phyloP scores from a whole-genome alignment of 2,113 vertebrate species.

The Sarotherodon lohbergeri region DNA sequence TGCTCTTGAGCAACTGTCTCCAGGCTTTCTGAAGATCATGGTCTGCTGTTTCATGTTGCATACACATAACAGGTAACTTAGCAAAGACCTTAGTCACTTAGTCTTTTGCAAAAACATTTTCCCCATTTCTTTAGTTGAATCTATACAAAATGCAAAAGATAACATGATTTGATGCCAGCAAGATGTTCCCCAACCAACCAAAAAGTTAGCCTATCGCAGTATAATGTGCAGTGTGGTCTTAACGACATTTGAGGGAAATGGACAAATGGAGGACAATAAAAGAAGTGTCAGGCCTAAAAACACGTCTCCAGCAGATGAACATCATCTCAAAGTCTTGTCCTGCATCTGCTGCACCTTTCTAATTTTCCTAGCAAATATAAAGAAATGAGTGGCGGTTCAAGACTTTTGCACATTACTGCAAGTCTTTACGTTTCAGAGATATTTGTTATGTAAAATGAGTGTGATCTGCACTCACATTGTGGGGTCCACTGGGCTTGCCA shows the following conservation, averaged over 20 bases:
- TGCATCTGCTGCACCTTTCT: neutral
- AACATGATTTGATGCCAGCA: neutral
- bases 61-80: neutral
- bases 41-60: too few relatives aligned
- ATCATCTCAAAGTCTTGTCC: neutral
- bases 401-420: neutral
- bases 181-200: too few relatives aligned
- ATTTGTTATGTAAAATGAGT: neutral
- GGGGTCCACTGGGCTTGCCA: conserved; percentile 80
- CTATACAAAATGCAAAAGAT: neutral
- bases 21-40: too few relatives aligned
- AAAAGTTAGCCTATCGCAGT: too few relatives aligned
- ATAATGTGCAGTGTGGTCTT: too few relatives aligned
- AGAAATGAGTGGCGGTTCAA: neutral
- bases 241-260: too few relatives aligned
- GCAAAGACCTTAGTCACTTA: neutral
- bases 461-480: conserved; percentile 75
- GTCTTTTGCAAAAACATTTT: neutral
- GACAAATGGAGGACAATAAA: too few relatives aligned
- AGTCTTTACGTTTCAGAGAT: neutral
- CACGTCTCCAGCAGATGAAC: neutral
- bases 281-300: neutral
- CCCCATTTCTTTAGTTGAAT: neutral
- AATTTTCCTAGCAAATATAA: neutral
- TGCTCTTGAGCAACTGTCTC: too few relatives aligned